Evolutionary conservation across 23 tunicate genomes (phyloP), one percentile per base, ranked within the genome.

Genomic region (Trididemnum nubilum): DNA sequence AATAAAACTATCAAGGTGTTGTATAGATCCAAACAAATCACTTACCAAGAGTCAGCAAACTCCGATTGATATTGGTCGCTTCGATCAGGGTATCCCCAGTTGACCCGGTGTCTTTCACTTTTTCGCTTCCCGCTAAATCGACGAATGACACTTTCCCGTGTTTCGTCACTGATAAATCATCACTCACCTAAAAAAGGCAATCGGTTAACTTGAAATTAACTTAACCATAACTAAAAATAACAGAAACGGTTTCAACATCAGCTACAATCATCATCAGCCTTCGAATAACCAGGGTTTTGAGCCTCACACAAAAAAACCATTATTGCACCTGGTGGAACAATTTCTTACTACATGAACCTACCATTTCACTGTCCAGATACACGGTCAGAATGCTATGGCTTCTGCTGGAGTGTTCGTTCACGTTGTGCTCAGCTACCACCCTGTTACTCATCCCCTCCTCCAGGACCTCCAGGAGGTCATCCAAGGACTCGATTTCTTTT

Each of bases 71-170:
- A 39, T 91, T 91, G 24, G 97, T 91, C 19, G 97, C 97, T 49
- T 91, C 97, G 2, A 88, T 81, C 37, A 91, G 64, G 1, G 97
- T 91, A 27, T 91, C 97, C 26, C 97, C 97, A 29, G 90, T 91
- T 34, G 97, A 91, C 7, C 97, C 97, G 0, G 90, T 91, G 25
- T 91, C 97, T 57, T 91, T 91, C 33, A 91, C 97, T 51, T 91
- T 91, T 66, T 91, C 97, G 44, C 97, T 91, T n/a, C 97, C 97
- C 2, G 97, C 97, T 64, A 91, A 66, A 76, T 91, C 97, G 21
- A 91, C 97, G 35, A 91, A 91, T 30, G 97, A 91, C 38, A 91
- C 89, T 58, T 91, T 85, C 24, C 97, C 97, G 33, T 71, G 97
- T 70, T 91, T 91, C 18, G 97, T 91, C 40, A 91, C 84, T 19